Percentiles rank a stretch among this genome's conserved stretches.
Conservation (phyloP, 2,113 vertebrate species). For the Rhinolophus sinicus region DNA sequence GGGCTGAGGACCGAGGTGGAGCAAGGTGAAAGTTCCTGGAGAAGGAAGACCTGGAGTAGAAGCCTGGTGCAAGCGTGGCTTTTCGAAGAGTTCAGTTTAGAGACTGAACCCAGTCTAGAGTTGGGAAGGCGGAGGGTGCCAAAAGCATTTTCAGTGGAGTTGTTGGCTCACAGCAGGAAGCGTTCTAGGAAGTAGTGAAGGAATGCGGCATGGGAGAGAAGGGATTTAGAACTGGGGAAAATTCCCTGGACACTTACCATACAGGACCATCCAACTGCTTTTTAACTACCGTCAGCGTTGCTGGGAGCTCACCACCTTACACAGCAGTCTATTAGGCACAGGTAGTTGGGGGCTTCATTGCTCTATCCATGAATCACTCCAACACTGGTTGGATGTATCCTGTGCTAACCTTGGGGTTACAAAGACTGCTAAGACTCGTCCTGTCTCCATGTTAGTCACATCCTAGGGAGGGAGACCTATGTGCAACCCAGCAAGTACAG, state of each 20-base stretch:
- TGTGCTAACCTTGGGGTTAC: not conserved
- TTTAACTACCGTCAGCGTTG: not conserved
- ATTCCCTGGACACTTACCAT: not conserved
- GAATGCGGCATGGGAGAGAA: not conserved
- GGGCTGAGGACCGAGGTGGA: not conserved
- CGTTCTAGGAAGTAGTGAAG: not conserved
- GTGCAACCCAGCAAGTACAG: not conserved
- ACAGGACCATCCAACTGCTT: not conserved
- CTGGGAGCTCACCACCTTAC: not conserved
- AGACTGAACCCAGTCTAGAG: too few species aligned
- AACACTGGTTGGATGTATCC: not conserved
- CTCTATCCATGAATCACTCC: not conserved
- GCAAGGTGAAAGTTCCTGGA: not conserved
- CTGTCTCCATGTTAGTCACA: not conserved
- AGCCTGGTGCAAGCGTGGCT: not conserved
- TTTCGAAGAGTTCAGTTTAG: not conserved
- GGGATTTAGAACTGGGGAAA: not conserved
- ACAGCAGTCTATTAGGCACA: not conserved
- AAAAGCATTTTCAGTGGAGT: not conserved
- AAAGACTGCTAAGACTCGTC: not conserved
- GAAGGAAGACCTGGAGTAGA: not conserved
- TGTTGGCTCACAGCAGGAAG: not conserved
- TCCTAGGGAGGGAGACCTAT: not conserved
- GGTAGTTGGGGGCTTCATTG: not conserved
- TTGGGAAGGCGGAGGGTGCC: not conserved